Base-by-base conservation (phyloP, 2,888 invertebrate species). In the Megaustenia siamemsis region DNA sequence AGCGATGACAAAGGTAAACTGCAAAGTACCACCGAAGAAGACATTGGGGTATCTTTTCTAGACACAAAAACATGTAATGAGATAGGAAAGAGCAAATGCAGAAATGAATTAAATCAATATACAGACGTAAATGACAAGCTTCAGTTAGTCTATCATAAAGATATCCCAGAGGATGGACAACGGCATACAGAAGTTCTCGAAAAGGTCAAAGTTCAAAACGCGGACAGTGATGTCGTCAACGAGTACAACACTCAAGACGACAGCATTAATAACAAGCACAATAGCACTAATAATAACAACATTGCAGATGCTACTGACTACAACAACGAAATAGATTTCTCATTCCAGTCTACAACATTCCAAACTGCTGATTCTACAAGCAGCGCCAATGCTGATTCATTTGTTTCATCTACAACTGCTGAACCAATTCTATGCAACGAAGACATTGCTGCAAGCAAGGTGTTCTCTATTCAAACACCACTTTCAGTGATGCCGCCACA, bases 231-330 rank as follows among this genome's bases (percentile, higher is more conserved):
- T 38, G 10, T 1, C 38, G n/a, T n/a, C 0, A 18, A 0, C 12
- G 10, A 53, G 38, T n/a, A 32, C 2, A 32, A 24, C 6, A 12
- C 38, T 32, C 28, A 43, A 40, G n/a, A 63, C n/a, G 78, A 66
- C 43, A n/a, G 24, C 38, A 78, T 28, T 78, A 66, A 32, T 63
- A 28, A n/a, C 32, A 78, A 78, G 45, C 43, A 66, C 21, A 53
- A 28, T n/a, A 63, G 63, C 28, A 76, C 40, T 38, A 85, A 60
- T 73, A 86, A 86, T 71, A 86, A 86, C 76, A 87, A 84, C 63
- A 82, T 56, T 49, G 79, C 66, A 24, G 82, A 79, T 32, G 69
- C 80, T 28, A 80, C 86, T 6, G 86, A 85, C 63, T 84, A 81
- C 53, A 86, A 81, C 71, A 86, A 86, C 68, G 84, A 82, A 68